Percentiles rank a stretch among this genome's conserved stretches.
Conservation (phyloP, 2,888 invertebrate genomes). For the Lysandra bellargus region DNA sequence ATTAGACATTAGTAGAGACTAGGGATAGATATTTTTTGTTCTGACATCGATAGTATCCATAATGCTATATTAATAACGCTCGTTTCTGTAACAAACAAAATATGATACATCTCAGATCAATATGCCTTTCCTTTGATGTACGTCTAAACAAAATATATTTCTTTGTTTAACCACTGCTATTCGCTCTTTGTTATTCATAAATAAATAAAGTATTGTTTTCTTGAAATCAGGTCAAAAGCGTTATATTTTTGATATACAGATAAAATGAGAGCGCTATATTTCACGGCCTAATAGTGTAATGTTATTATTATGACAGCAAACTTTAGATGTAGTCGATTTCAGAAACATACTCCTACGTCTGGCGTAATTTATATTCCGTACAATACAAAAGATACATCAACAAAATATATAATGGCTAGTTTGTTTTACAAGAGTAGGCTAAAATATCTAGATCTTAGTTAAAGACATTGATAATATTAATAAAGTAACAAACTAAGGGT, state of each 20-base stretch:
- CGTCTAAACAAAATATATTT: slow-evolving; percentile 20
- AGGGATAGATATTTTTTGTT: neutral
- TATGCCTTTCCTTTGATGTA: slow-evolving; percentile 1
- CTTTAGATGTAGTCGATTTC: slow-evolving; percentile 5
- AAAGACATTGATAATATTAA: neutral
- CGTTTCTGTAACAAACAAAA: neutral
- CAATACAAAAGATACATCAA: neutral
- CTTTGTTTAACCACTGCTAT: slow-evolving; percentile 21
- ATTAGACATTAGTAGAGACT: neutral
- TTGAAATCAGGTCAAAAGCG: slow-evolving; percentile 23
- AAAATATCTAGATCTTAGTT: neutral
- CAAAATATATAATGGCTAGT: neutral
- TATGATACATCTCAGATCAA: neutral
- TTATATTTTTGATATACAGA: slow-evolving; percentile 20
- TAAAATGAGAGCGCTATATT: slow-evolving; percentile 11
- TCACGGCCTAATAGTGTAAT: neutral
- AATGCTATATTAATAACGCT: neutral
- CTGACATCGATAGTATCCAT: neutral
- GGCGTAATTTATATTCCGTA: neutral
- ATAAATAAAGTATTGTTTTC: slow-evolving; percentile 15
- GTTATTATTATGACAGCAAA: neutral
- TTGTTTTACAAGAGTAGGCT: neutral
- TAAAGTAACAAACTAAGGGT: neutral
- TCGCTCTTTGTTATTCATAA: slow-evolving; percentile 20
- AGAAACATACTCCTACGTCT: neutral